These are phyloP conservation scores for Tiaroga cobitis DNA, from an alignment of 2,797 vertebrate genomes.

Conservation along the genomic window DNA sequence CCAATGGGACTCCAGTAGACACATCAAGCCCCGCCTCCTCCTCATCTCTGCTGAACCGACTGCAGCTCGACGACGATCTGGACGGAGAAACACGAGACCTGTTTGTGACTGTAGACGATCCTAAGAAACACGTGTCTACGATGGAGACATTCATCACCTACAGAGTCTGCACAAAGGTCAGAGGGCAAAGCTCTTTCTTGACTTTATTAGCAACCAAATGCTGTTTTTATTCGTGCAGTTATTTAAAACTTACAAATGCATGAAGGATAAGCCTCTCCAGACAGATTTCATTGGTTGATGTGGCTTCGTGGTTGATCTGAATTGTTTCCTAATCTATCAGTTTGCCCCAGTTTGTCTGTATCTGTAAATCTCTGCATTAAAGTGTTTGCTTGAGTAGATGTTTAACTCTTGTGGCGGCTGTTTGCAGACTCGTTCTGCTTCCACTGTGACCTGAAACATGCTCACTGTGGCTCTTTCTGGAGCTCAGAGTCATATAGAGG, in stretches of 20 bases:
- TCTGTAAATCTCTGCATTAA: neutral
- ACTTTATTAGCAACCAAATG: neutral
- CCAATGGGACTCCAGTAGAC: constrained; percentile 91
- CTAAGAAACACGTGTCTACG: constrained; percentile 96
- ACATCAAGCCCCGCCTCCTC: constrained; percentile 91
- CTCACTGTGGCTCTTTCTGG: neutral
- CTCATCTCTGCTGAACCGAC: constrained; percentile 91
- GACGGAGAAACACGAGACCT: constrained; percentile 92
- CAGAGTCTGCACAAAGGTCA: constrained; percentile 94
- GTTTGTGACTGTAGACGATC: constrained; percentile 95
- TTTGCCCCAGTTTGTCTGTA: neutral
- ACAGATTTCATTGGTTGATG: neutral
- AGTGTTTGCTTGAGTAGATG: neutral
- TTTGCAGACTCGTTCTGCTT: neutral
- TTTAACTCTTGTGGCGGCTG: neutral
- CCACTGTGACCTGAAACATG: neutral
- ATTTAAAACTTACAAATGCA: neutral
- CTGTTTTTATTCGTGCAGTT: neutral
- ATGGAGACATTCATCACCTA: constrained; percentile 99
- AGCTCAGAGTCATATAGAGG: neutral
- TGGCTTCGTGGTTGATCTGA: neutral
- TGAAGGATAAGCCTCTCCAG: neutral
- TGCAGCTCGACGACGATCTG: constrained; percentile 91
- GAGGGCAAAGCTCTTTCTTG: constrained; percentile 27
- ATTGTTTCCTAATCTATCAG: neutral